These are phyloP conservation scores for Ctenochaetus hawaiiensis DNA, from an alignment of 2,797 vertebrate genomes.

Conservation along the genomic window DNA sequence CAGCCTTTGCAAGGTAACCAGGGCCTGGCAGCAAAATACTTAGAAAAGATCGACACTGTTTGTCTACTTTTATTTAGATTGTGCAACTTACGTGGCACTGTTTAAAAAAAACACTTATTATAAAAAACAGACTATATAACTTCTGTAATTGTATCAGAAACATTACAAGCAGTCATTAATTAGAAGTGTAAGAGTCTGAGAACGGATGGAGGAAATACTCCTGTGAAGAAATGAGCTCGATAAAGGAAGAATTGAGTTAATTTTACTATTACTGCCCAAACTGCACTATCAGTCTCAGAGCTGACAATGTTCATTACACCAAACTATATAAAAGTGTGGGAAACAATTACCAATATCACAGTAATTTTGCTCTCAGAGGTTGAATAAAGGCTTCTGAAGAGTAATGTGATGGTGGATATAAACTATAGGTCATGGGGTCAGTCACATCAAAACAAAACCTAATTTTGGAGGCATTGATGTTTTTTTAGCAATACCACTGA, in stretches of 20 bases:
- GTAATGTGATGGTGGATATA: neutral
- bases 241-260: neutral
- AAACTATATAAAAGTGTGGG: neutral
- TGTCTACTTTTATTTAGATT: neutral
- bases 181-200: neutral
- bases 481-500: too few relatives aligned
- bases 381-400: neutral
- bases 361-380: neutral
- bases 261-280: too few relatives aligned
- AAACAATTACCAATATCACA: neutral
- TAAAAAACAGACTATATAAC: neutral
- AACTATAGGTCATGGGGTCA: neutral
- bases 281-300: too few relatives aligned
- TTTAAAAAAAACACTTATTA: neutral
- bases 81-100: fast-evolving
- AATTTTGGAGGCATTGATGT: too few relatives aligned
- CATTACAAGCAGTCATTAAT: too few relatives aligned
- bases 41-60: neutral
- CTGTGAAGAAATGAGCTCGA: neutral
- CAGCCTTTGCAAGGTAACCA: slow-evolving; percentile 94
- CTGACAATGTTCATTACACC: neutral
- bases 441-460: neutral
- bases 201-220: neutral
- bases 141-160: neutral
- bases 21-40: neutral